Conservation (phyloP, 2,113 vertebrate species). For the Martes martes region DNA sequence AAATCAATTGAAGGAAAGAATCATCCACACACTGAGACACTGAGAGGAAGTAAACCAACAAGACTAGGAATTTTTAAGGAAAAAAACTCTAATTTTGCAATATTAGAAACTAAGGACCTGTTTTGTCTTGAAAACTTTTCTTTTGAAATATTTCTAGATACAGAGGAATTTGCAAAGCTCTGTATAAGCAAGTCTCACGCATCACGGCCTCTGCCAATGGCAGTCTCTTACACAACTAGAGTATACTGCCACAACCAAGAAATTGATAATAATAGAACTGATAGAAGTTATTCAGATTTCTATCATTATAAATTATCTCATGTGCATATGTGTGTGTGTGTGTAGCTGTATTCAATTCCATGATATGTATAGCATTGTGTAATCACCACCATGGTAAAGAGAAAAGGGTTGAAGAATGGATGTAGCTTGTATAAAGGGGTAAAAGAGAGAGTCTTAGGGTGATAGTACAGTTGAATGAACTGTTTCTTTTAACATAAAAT, state of each 20-base stretch:
- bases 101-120: background rate
- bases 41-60: background rate
- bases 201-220: background rate
- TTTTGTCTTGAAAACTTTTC: background rate
- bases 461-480: background rate
- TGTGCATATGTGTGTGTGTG: background rate
- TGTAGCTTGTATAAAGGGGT: background rate
- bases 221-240: background rate
- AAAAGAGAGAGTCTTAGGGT: background rate
- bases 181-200: accelerated
- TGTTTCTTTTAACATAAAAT: background rate
- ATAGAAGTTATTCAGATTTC: background rate
- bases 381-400: background rate
- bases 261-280: background rate
- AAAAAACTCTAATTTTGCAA: background rate
- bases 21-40: background rate
- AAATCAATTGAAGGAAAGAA: background rate
- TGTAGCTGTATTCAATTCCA: background rate
- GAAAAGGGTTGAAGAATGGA: background rate
- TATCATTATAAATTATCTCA: background rate
- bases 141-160: background rate
- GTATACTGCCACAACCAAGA: background rate
- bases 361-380: background rate
- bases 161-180: background rate
- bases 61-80: background rate